These are phyloP conservation scores for Sapayoa aenigma DNA, from an alignment of 2,113 vertebrate genomes.

Conservation along the genomic window DNA sequence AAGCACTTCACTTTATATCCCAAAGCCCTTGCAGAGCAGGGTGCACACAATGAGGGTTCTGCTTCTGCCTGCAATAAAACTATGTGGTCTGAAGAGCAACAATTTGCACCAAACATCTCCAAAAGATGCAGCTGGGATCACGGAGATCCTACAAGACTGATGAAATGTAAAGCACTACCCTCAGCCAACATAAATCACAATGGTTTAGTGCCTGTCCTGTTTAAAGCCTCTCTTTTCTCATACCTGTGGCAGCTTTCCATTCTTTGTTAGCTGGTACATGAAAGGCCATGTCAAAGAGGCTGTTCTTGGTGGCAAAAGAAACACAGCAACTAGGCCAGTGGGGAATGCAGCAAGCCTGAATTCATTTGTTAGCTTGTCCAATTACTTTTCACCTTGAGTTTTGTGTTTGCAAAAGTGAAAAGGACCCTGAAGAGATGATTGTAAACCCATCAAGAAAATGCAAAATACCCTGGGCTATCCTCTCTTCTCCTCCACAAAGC, in stretches of 20 bases:
- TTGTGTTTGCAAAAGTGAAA: slow-evolving; percentile 60
- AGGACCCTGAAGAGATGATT: slow-evolving; percentile 44
- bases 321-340: slow-evolving; percentile 1
- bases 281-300: slow-evolving; percentile 62
- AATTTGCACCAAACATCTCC: background rate
- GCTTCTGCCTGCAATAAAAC: background rate
- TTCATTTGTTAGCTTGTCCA: slow-evolving; percentile 72
- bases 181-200: slow-evolving; percentile 52
- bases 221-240: slow-evolving; percentile 67
- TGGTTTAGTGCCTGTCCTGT: slow-evolving; percentile 55
- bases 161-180: slow-evolving; percentile 1
- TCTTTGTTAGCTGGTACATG: slow-evolving; percentile 17
- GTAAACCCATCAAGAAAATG: slow-evolving; percentile 11
- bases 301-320: slow-evolving; percentile 40
- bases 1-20: background rate
- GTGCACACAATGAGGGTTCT: background rate
- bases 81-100: background rate
- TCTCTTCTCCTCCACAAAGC: background rate
- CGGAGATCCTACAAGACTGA: background rate
- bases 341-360: slow-evolving; percentile 40
- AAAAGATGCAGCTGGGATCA: background rate
- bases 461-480: background rate
- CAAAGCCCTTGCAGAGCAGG: background rate
- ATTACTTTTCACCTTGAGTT: slow-evolving; percentile 71
- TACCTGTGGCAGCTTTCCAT: slow-evolving; percentile 63